Percentiles rank a stretch among this genome's conserved stretches.
Evolutionary conservation across 1,140 invertebrate genomes (phyloP).

Genomic region (Achatina immaculata): DNA sequence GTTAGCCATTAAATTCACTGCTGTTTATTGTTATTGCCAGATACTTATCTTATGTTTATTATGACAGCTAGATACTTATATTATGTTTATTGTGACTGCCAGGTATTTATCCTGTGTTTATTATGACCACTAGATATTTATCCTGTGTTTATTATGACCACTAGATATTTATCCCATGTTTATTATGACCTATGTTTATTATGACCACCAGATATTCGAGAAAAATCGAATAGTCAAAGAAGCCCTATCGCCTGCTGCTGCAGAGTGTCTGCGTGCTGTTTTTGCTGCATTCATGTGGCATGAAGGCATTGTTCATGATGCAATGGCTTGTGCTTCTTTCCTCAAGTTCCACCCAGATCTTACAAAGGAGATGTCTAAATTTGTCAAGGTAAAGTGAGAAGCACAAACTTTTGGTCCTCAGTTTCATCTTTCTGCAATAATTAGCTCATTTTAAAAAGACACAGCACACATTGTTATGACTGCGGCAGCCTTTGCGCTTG

Average conservation of each 20-base stretch:
- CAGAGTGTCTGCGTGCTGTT: conserved; percentile 90
- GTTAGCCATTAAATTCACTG: no score
- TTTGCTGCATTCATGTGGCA: conserved; percentile 98
- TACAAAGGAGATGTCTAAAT: conserved; percentile 66
- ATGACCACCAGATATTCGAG: conserved; percentile 17
- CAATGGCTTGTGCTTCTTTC: conserved; percentile 96
- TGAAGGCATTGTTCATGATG: conserved; percentile 96
- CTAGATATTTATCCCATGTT: no score
- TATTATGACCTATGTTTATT: no score
- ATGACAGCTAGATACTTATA: no score
- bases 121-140: no score
- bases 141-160: no score
- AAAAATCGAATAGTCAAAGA: conserved; percentile 72
- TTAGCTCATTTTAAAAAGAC: neutral
- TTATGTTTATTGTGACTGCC: no score
- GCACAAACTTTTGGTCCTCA: neutral
- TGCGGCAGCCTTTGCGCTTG: no score
- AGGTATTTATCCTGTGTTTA: no score
- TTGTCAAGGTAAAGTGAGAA: conserved; percentile 47
- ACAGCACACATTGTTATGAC: no score
- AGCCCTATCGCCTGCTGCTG: conserved; percentile 91
- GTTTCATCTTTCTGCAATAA: neutral
- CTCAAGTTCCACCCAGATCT: conserved; percentile 93
- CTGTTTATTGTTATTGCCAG: no score
- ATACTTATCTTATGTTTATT: no score